Conservation (phyloP, 2,113 vertebrate species). For the Glaucidium brasilianum region DNA sequence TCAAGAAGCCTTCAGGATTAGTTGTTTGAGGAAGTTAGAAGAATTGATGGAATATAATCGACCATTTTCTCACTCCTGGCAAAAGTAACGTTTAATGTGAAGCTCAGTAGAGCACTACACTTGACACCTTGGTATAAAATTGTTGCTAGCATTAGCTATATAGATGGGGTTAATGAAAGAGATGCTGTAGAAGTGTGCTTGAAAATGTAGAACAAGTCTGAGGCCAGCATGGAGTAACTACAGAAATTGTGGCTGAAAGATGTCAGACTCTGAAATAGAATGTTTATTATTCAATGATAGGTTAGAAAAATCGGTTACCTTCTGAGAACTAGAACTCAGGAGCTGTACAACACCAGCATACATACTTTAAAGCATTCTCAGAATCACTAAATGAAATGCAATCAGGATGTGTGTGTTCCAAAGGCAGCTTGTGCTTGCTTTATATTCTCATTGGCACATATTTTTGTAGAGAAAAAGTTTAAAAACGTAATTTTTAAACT, state of each 20-base stretch:
- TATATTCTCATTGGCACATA: too few species aligned
- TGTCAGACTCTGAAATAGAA: not conserved
- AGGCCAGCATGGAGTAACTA: not conserved
- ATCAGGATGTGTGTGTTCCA: not conserved
- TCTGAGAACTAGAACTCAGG: not conserved
- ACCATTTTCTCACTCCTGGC: not conserved
- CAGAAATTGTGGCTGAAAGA: not conserved
- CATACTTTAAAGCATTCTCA: not conserved
- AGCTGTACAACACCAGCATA: not conserved
- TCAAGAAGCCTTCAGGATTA: not conserved
- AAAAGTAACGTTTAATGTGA: not conserved
- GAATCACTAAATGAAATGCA: not conserved
- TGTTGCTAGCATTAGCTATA: not conserved
- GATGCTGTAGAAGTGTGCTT: not conserved
- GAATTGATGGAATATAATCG: not conserved
- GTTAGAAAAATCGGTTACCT: not conserved
- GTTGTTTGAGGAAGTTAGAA: not conserved
- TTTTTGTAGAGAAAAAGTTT: not conserved
- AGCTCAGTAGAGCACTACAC: not conserved
- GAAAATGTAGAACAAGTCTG: not conserved
- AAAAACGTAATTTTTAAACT: not conserved
- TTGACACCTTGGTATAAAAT: not conserved
- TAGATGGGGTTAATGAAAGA: not conserved
- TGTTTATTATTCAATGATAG: not conserved
- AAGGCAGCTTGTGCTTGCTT: not conserved